A percentile compares a stretch with the other conserved stretches of the same genome.
phyloP scores from a whole-genome alignment of 2,888 invertebrate species.

The Brenthis daphne region DNA sequence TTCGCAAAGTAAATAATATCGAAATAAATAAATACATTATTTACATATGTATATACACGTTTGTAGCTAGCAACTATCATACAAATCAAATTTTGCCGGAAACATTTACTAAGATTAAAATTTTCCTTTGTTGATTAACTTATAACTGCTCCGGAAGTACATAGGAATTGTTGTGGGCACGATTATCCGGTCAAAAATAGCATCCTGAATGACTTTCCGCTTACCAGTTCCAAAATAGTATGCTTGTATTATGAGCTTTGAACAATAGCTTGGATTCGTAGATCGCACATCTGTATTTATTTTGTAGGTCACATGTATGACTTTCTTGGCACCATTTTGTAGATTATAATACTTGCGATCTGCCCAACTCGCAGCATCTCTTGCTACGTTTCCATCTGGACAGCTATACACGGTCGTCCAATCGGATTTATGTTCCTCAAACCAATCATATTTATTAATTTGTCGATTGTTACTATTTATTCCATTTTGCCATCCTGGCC shows the following conservation, averaged over 20 bases:
- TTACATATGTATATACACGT: too few species aligned
- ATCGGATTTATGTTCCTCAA: conserved; percentile 53
- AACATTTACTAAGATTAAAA: conserved; percentile 41
- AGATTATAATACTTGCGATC: conserved; percentile 56
- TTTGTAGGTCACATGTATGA: conserved; percentile 54
- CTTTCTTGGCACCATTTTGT: conserved; percentile 50
- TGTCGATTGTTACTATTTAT: conserved; percentile 57
- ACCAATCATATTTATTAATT: conserved; percentile 55
- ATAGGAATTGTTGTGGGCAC: conserved; percentile 54
- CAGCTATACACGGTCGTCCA: conserved; percentile 60
- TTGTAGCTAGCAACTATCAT: too few species aligned
- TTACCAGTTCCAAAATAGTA: conserved; percentile 57
- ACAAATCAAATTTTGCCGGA: too few species aligned
- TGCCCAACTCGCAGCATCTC: conserved; percentile 56
- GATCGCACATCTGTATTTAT: conserved; percentile 50
- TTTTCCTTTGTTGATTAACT: conserved; percentile 53
- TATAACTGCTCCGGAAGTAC: conserved; percentile 55
- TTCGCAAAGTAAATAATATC: too few species aligned
- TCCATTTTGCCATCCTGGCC: conserved; percentile 49
- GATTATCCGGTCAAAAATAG: conserved; percentile 45
- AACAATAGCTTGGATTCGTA: conserved; percentile 59
- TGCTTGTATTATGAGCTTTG: conserved; percentile 59
- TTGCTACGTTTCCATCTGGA: conserved; percentile 48
- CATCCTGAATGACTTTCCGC: conserved; percentile 50
- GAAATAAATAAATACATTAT: too few species aligned